phyloP scores from a whole-genome alignment of 2,888 invertebrate species.

The Icerya purchasi region DNA sequence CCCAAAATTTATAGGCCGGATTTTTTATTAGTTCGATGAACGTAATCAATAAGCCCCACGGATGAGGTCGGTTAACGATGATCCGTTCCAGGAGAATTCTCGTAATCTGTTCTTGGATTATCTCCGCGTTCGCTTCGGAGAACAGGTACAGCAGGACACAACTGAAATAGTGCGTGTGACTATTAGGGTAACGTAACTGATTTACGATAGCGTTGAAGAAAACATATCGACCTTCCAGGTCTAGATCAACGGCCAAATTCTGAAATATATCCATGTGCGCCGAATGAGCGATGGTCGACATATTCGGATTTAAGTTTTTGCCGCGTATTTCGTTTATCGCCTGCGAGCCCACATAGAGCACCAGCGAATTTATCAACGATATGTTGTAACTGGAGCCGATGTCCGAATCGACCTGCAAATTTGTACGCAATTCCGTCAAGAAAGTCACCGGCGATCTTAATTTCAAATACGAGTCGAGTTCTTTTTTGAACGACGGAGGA shows the following conservation, averaged over 20 bases:
- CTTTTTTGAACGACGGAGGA: slow-evolving; percentile 74
- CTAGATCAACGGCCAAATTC: slow-evolving; percentile 91
- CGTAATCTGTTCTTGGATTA: slow-evolving; percentile 95
- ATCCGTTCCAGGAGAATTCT: slow-evolving; percentile 84
- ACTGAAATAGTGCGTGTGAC: slow-evolving; percentile 99
- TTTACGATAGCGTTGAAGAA: slow-evolving; percentile 98
- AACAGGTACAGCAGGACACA: slow-evolving; percentile 92
- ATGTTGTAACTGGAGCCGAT: slow-evolving; percentile 79
- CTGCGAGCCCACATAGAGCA: slow-evolving; percentile 91
- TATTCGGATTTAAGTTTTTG: slow-evolving; percentile 80
- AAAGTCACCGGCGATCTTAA: slow-evolving; percentile 87
- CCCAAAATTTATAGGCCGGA: slow-evolving; percentile 96
- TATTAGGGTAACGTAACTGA: slow-evolving; percentile 95
- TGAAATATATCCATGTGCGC: slow-evolving; percentile 99
- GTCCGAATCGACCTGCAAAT: slow-evolving; percentile 67
- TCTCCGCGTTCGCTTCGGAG: slow-evolving; percentile 89
- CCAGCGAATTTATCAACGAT: slow-evolving; percentile 87
- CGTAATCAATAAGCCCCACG: slow-evolving; percentile 95
- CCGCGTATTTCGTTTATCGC: slow-evolving; percentile 78
- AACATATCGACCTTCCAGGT: slow-evolving; percentile 91
- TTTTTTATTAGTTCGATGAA: slow-evolving; percentile 99
- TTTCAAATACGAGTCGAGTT: slow-evolving; percentile 88
- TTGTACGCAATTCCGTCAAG: slow-evolving; percentile 72
- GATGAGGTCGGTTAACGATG: slow-evolving; percentile 95
- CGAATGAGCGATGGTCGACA: slow-evolving; percentile 94